A percentile compares a stretch with the other conserved stretches of the same genome.
Evolutionary conservation across 1,140 invertebrate species (phyloP).

Genomic region (Philotrypesis tridentata): DNA sequence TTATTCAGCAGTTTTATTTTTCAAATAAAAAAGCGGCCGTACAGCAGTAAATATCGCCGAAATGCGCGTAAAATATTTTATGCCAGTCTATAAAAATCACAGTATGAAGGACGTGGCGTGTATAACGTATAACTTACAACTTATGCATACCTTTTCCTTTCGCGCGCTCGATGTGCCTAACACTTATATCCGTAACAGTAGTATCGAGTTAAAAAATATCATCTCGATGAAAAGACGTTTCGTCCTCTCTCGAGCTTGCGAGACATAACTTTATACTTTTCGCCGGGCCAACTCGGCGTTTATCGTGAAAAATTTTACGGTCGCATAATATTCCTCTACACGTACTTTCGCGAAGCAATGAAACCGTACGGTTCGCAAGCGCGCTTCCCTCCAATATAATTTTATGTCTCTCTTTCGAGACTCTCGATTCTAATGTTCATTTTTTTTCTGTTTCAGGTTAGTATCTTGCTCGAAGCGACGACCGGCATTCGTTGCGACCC

Average conservation of each 20-base stretch:
- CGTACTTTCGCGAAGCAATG: neutral
- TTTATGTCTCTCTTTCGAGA: neutral
- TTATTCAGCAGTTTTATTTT: no score
- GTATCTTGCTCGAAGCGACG: neutral
- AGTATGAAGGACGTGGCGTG: no score
- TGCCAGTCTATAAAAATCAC: no score
- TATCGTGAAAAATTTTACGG: neutral
- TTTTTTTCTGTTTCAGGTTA: slow-evolving; percentile 14
- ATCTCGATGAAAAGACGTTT: neutral
- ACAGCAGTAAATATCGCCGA: no score
- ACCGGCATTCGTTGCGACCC: neutral
- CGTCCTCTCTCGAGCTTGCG: neutral
- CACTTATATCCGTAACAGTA: no score
- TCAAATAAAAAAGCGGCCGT: no score
- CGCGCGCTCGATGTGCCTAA: no score
- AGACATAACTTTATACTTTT: neutral
- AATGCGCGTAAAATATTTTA: no score
- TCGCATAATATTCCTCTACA: neutral
- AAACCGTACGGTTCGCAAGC: neutral
- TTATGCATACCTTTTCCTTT: no score
- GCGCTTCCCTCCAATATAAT: neutral
- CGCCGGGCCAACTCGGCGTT: neutral
- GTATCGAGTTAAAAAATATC: neutral
- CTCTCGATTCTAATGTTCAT: neutral
- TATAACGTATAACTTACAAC: no score